phyloP scores from a whole-genome alignment of 2,113 vertebrate genomes.

The Oryzias melastigma region DNA sequence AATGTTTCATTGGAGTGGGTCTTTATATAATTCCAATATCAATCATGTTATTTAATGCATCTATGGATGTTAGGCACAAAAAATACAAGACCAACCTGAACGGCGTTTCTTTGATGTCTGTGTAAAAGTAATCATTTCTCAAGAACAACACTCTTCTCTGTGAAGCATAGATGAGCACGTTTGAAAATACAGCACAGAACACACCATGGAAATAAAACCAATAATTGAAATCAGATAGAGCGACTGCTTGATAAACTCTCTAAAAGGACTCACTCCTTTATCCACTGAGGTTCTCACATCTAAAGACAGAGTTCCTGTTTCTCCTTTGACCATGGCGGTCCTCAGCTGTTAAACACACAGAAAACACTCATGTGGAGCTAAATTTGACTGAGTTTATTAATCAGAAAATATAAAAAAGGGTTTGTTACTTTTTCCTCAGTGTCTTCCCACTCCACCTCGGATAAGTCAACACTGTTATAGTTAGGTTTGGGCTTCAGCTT shows the following conservation, averaged over 20 bases:
- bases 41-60: slow-evolving; percentile 6
- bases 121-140: slow-evolving; percentile 95
- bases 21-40: not conserved
- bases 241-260: not conserved
- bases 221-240: not conserved
- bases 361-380: not conserved
- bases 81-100: slow-evolving; percentile 83
- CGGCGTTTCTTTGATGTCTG: slow-evolving; percentile 89
- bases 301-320: slow-evolving; percentile 87
- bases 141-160: slow-evolving; percentile 91
- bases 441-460: slow-evolving; percentile 95
- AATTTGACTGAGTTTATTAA: not conserved
- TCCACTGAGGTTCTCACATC: slow-evolving; percentile 90
- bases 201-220: not conserved
- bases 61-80: not conserved
- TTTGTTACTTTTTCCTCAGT: slow-evolving; percentile 81
- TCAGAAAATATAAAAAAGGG: not conserved
- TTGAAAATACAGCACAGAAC: not conserved
- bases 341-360: slow-evolving; percentile 79
- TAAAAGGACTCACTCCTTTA: slow-evolving; percentile 86
- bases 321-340: slow-evolving; percentile 92
- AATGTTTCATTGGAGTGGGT: no score
- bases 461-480: slow-evolving; percentile 95
- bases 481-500: slow-evolving; percentile 92
- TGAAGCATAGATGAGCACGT: slow-evolving; percentile 2